These are phyloP conservation scores for Itoplectis maculator DNA, from an alignment of 2,888 invertebrate species.

Conservation along the genomic window DNA sequence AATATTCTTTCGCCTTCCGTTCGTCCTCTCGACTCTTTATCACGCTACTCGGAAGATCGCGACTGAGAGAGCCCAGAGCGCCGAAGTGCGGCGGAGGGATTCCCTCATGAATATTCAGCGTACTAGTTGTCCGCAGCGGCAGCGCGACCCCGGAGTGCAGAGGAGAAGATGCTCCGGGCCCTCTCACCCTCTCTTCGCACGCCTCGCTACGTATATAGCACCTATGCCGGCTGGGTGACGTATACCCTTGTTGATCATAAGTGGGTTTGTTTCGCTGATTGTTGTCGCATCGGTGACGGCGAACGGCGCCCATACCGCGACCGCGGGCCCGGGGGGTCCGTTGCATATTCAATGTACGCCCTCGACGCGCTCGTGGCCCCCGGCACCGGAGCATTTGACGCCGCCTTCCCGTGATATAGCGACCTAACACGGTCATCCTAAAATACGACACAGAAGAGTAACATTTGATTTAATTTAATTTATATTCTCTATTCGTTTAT, in stretches of 20 bases:
- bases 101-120: constrained; percentile 81
- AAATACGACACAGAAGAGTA: background rate
- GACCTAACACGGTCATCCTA: background rate
- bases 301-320: constrained; percentile 45
- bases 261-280: constrained; percentile 83
- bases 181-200: constrained; percentile 68
- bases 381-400: constrained; percentile 14
- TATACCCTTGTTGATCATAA: constrained; percentile 83
- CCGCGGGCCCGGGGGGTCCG: constrained; percentile 75
- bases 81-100: constrained; percentile 41
- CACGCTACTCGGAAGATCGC: constrained; percentile 15
- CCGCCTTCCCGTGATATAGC: constrained; percentile 18
- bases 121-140: constrained; percentile 77
- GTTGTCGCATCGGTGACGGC: constrained; percentile 78
- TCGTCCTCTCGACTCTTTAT: constrained; percentile 25
- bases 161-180: constrained; percentile 59
- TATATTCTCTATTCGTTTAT: background rate
- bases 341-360: constrained; percentile 79
- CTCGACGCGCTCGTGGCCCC: constrained; percentile 24
- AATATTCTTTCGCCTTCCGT: background rate
- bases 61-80: constrained; percentile 24
- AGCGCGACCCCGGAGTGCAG: constrained; percentile 38
- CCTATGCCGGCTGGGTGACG: constrained; percentile 73
- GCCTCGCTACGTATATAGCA: constrained; percentile 34
- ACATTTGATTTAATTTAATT: background rate